phyloP scores from a whole-genome alignment of 2,888 invertebrate genomes.

The Chrysolina haemoptera region DNA sequence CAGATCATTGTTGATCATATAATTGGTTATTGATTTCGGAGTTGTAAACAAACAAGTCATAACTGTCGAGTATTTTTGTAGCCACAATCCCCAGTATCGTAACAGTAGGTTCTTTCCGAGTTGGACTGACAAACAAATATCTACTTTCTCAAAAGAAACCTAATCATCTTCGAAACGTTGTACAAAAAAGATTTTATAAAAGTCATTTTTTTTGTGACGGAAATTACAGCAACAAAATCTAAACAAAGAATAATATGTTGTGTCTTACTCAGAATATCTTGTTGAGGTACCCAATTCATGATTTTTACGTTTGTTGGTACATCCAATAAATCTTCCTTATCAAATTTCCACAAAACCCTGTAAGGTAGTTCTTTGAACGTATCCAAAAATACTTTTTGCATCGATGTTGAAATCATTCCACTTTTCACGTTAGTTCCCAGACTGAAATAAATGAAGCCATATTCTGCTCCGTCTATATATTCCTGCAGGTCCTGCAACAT shows the following conservation, averaged over 20 bases:
- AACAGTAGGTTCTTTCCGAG: no score
- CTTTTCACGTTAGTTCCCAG: slow-evolving; percentile 67
- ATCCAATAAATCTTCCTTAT: slow-evolving; percentile 57
- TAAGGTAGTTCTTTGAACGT: slow-evolving; percentile 66
- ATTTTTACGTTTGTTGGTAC: slow-evolving; percentile 65
- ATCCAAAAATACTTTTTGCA: slow-evolving; percentile 59
- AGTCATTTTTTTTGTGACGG: no score
- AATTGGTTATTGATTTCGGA: no score
- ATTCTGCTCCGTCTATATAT: slow-evolving; percentile 61
- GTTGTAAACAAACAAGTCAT: no score
- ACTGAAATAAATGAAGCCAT: slow-evolving; percentile 67
- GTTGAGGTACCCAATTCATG: slow-evolving; percentile 66
- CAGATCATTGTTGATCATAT: no score
- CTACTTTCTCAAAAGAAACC: no score
- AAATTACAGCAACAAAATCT: no score
- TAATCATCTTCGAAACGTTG: no score
- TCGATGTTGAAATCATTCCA: slow-evolving; percentile 56
- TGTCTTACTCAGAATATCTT: slow-evolving; percentile 62
- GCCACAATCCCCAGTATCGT: no score
- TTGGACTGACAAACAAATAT: no score
- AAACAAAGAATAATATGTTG: background rate
- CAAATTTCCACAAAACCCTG: slow-evolving; percentile 69
- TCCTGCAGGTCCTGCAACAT: slow-evolving; percentile 59
- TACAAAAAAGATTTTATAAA: no score
- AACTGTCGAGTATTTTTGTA: no score